These are phyloP conservation scores for Harpegnathos saltator DNA, from an alignment of 1,140 invertebrate genomes.

Conservation along the genomic window DNA sequence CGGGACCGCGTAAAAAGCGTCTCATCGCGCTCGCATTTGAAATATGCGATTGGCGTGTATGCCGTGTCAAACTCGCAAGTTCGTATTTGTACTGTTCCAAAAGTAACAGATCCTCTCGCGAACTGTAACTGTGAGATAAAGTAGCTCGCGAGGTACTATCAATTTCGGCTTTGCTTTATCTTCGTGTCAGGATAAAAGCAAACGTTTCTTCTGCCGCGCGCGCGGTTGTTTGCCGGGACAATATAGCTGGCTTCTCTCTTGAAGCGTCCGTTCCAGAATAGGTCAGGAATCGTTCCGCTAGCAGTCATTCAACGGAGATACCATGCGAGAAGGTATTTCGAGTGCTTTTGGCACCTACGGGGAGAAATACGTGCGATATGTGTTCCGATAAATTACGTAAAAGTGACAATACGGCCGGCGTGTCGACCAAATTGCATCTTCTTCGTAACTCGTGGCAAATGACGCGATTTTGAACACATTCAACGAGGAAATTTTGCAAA, in stretches of 20 bases:
- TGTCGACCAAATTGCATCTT: too few relatives aligned
- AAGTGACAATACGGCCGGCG: too few relatives aligned
- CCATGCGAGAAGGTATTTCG: constrained; percentile 24
- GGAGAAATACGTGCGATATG: background rate
- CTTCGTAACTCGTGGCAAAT: too few relatives aligned
- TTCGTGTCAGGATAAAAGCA: constrained; percentile 32
- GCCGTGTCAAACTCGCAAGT: too few relatives aligned
- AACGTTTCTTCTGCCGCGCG: background rate
- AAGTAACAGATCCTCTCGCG: too few relatives aligned
- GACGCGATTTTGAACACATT: too few relatives aligned
- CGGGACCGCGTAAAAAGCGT: background rate
- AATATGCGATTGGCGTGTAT: too few relatives aligned
- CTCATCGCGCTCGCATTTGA: background rate
- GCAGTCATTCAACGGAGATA: background rate
- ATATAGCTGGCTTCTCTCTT: too few relatives aligned
- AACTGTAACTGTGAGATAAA: constrained; percentile 30
- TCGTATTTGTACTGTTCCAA: too few relatives aligned
- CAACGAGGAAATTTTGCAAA: too few relatives aligned
- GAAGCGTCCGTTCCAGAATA: background rate
- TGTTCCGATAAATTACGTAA: too few relatives aligned
- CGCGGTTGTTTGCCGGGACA: constrained; percentile 23
- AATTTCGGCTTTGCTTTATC: constrained; percentile 36
- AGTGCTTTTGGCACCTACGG: background rate
- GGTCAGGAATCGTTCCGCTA: too few relatives aligned
- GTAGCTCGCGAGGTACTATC: constrained; percentile 6